Evolutionary conservation across 2,888 invertebrate species (phyloP).

Genomic region (Mellilla xanthometata): DNA sequence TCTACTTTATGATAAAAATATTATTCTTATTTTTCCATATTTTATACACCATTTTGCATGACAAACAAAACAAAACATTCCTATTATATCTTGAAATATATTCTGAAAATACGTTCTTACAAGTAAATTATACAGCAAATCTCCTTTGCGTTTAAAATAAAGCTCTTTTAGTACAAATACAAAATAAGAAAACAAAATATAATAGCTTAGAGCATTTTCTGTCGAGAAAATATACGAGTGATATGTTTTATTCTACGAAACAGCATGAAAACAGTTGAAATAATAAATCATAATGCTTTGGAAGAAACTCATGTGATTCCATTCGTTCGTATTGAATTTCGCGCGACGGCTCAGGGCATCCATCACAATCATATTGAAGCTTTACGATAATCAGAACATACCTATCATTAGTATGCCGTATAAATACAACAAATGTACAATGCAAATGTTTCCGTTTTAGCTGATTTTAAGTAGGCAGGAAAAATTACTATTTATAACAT

Average conservation of each 20-base stretch:
- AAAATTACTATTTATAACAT: no score
- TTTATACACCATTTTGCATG: not conserved
- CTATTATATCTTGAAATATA: not conserved
- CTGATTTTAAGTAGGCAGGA: no score
- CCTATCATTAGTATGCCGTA: no score
- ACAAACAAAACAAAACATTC: not conserved
- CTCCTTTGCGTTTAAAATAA: constrained; percentile 3
- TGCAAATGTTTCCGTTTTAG: no score
- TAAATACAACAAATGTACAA: no score
- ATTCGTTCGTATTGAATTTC: constrained; percentile 8
- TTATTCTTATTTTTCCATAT: no score
- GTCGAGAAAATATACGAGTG: not conserved
- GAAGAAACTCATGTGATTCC: not conserved
- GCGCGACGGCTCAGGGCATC: constrained; percentile 7
- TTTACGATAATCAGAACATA: not conserved
- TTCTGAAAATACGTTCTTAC: not conserved
- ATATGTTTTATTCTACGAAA: constrained; percentile 1
- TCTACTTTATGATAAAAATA: no score
- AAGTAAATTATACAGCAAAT: not conserved
- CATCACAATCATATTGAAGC: constrained; percentile 5
- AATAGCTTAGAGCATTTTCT: not conserved
- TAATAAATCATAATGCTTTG: constrained; percentile 3
- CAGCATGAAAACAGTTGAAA: not conserved
- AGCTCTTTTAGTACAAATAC: not conserved
- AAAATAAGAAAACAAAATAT: not conserved